Evolutionary conservation across 2,797 vertebrate genomes (phyloP).

Genomic region (Peromyscus aztecus): DNA sequence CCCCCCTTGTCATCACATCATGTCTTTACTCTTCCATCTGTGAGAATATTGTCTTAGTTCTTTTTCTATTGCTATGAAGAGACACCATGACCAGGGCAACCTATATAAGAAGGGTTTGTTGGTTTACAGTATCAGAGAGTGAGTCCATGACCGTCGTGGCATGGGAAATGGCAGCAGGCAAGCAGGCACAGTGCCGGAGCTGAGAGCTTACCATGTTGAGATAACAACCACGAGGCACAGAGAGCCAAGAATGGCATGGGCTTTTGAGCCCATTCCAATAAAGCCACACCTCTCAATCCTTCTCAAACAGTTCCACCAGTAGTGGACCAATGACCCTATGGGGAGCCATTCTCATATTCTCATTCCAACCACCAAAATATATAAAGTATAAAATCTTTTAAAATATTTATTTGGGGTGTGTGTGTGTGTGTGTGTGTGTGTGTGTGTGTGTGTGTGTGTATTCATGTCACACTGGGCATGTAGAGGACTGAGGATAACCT

Average conservation of each 20-base stretch:
- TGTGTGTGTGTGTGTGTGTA: neutral
- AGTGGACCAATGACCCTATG: neutral
- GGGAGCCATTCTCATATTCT: neutral
- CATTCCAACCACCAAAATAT: neutral
- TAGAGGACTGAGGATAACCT: neutral
- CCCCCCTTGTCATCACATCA: neutral
- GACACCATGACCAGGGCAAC: neutral
- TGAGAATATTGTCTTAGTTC: neutral
- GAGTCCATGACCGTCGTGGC: neutral
- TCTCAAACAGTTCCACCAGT: neutral
- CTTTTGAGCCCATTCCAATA: neutral
- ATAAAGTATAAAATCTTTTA: neutral
- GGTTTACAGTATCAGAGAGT: neutral
- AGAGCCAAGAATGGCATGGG: neutral
- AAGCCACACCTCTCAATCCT: neutral
- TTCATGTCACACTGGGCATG: neutral
- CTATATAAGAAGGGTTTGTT: neutral
- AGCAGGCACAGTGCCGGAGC: neutral
- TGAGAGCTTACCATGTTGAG: neutral
- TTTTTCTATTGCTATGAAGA: neutral
- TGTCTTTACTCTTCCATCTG: neutral
- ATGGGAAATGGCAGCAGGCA: neutral
- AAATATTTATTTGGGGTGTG: neutral
- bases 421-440: neutral
- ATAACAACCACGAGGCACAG: neutral